A percentile compares a stretch with the other conserved stretches of the same genome.
phyloP scores from a whole-genome alignment of 2,888 invertebrate species.

The Mythimna impura region DNA sequence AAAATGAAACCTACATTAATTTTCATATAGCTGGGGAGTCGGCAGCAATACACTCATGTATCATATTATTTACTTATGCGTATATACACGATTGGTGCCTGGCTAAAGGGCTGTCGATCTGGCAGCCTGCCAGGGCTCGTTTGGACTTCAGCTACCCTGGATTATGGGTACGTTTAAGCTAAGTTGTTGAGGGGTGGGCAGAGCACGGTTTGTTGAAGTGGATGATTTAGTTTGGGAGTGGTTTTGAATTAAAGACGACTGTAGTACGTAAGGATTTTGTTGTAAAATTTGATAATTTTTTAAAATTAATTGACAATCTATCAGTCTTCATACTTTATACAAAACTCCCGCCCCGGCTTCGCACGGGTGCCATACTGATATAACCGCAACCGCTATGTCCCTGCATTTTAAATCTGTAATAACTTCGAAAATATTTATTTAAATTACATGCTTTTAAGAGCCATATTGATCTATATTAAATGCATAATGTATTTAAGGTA shows the following conservation, averaged over 20 bases:
- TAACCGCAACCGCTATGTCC: too few relatives aligned
- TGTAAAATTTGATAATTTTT: too few relatives aligned
- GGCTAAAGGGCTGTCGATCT: constrained; percentile 21
- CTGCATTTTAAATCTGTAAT: too few relatives aligned
- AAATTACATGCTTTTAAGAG: too few relatives aligned
- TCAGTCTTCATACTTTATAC: too few relatives aligned
- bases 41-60: constrained; percentile 28
- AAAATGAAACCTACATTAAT: constrained; percentile 9
- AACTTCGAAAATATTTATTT: too few relatives aligned
- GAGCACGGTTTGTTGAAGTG: background rate
- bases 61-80: constrained; percentile 12
- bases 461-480: too few relatives aligned
- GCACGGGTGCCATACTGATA: too few relatives aligned
- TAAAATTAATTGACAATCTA: background rate
- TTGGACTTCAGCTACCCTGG: constrained; percentile 28
- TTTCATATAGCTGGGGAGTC: background rate
- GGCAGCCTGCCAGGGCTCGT: constrained; percentile 47
- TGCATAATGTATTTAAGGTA: too few relatives aligned
- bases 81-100: constrained; percentile 16
- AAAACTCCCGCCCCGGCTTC: too few relatives aligned
- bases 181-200: background rate
- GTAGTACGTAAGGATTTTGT: background rate
- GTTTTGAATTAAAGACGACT: background rate
- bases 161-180: constrained; percentile 33
- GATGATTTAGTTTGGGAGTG: background rate